A percentile compares a stretch with the other conserved stretches of the same genome.
phyloP scores from a whole-genome alignment of 2,797 vertebrate species.

The Sarcoramphus papa region DNA sequence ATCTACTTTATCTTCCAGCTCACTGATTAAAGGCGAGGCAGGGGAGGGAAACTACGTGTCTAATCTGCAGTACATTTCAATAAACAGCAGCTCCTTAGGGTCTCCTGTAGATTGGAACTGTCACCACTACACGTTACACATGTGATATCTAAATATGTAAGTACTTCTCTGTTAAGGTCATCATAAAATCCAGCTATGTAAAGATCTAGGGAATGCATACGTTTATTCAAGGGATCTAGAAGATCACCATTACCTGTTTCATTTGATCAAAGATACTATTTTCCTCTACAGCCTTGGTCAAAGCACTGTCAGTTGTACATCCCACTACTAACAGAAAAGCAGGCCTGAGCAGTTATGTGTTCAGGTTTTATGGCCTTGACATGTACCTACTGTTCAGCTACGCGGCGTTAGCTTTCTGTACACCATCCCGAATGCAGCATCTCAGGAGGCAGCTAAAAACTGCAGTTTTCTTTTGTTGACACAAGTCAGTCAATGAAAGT shows the following conservation, averaged over 20 bases:
- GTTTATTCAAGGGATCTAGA: not conserved
- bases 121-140: not conserved
- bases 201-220: not conserved
- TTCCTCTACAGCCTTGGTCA: not conserved
- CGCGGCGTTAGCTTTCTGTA: fast-evolving
- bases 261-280: not conserved
- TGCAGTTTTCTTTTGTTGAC: not conserved
- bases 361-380: not conserved
- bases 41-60: not conserved
- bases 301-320: not conserved
- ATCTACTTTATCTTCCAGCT: not conserved
- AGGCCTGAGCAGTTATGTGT: not conserved
- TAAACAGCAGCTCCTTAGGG: not conserved
- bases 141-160: not conserved
- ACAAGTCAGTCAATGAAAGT: not conserved
- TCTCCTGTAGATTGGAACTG: not conserved
- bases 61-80: not conserved
- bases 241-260: not conserved
- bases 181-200: not conserved
- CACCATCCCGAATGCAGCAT: no score
- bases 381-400: not conserved
- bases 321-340: not conserved
- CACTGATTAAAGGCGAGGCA: not conserved
- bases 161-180: not conserved
- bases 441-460: not conserved